Percentiles rank a stretch among this genome's conserved stretches.
Evolutionary conservation across 2,113 vertebrate species (phyloP).

Genomic region (human (Homo sapiens)): GRCh38 chr18:42314501-42315000

Average conservation of each 20-base stretch:
- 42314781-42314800: constrained; percentile 1
- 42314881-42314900: neutral
- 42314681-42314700: constrained; percentile 44
- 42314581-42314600: constrained; percentile 46
- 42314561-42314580: constrained; percentile 3
- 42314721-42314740: neutral
- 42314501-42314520: constrained; percentile 17
- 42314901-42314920: neutral
- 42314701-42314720: neutral
- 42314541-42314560: constrained; percentile 10
- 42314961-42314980: neutral
- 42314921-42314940: neutral
- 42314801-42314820: neutral
- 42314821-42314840: constrained; percentile 21
- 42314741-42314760: neutral
- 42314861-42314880: neutral
- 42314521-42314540: constrained; percentile 40
- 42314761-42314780: neutral
- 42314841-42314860: neutral
- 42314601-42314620: neutral
- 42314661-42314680: neutral
- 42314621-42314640: constrained; percentile 14
- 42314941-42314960: neutral
- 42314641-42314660: neutral
- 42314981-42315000: neutral